A percentile compares a stretch with the other conserved stretches of the same genome.
Evolutionary conservation across 2,888 invertebrate species (phyloP).

Genomic region (Nephrocerus scutellatus): DNA sequence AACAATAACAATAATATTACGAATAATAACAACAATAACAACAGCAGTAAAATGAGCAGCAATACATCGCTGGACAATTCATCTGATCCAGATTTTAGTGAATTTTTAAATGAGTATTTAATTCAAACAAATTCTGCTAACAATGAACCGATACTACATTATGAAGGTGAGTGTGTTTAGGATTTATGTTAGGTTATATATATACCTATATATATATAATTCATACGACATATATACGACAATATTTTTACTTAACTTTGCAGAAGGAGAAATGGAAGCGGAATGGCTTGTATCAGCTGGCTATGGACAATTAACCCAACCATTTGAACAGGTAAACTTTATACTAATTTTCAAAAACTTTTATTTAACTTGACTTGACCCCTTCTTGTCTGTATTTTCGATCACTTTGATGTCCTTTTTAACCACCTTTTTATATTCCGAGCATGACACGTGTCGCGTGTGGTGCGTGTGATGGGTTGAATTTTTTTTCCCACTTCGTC

Average conservation of each 20-base stretch:
- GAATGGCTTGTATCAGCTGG: slow-evolving; percentile 53
- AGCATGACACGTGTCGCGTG: too few relatives aligned
- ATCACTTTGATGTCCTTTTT: too few relatives aligned
- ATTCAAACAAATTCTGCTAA: slow-evolving; percentile 39
- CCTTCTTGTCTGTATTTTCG: too few relatives aligned
- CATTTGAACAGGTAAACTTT: slow-evolving; percentile 48
- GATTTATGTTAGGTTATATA: too few relatives aligned
- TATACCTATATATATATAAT: too few relatives aligned
- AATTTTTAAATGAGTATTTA: slow-evolving; percentile 44
- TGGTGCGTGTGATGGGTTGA: too few relatives aligned
- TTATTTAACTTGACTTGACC: too few relatives aligned
- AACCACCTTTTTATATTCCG: too few relatives aligned
- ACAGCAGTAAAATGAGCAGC: slow-evolving; percentile 33
- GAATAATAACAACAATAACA: slow-evolving; percentile 26
- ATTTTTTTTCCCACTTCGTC: too few relatives aligned
- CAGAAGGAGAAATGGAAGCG: slow-evolving; percentile 53
- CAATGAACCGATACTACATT: slow-evolving; percentile 42
- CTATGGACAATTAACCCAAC: slow-evolving; percentile 49
- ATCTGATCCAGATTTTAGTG: slow-evolving; percentile 44
- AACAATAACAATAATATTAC: slow-evolving; percentile 25
- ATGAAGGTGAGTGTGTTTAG: slow-evolving; percentile 36
- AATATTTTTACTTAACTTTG: slow-evolving; percentile 19
- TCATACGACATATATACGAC: too few relatives aligned
- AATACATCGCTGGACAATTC: slow-evolving; percentile 39
- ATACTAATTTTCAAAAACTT: too few relatives aligned